Evolutionary conservation across 2,888 invertebrate genomes (phyloP).

Genomic region (Lycaena phlaeas): DNA sequence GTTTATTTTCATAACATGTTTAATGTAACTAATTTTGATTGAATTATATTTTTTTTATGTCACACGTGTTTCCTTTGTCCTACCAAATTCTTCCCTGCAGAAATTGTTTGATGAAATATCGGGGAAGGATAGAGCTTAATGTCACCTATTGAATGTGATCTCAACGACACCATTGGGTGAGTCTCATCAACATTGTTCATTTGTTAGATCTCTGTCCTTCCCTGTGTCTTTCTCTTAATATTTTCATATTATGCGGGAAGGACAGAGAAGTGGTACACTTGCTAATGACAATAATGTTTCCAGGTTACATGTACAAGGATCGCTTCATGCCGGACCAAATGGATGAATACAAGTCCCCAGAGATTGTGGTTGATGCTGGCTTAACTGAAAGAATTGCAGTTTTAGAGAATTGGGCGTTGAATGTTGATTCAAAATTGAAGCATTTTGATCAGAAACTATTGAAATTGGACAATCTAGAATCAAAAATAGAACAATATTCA

Average conservation of each 20-base stretch:
- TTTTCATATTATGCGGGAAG: slow-evolving; percentile 49
- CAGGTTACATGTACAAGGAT: slow-evolving; percentile 50
- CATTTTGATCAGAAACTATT: neutral
- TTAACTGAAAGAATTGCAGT: slow-evolving; percentile 46
- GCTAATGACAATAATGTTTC: slow-evolving; percentile 24
- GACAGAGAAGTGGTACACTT: slow-evolving; percentile 41
- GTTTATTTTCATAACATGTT: slow-evolving; percentile 10
- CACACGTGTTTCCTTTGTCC: slow-evolving; percentile 29
- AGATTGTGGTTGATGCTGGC: slow-evolving; percentile 40
- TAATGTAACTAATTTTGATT: slow-evolving; percentile 30
- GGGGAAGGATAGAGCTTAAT: slow-evolving; percentile 67
- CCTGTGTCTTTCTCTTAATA: slow-evolving; percentile 49
- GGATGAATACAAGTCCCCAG: slow-evolving; percentile 45
- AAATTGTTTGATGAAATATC: slow-evolving; percentile 17
- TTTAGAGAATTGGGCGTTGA: slow-evolving; percentile 61
- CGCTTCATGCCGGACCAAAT: no score
- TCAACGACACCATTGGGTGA: slow-evolving; percentile 65
- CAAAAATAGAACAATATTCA: slow-evolving; percentile 65
- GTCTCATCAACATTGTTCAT: slow-evolving; percentile 37
- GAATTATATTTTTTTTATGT: slow-evolving; percentile 43
- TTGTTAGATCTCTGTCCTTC: slow-evolving; percentile 75
- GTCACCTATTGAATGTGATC: slow-evolving; percentile 65
- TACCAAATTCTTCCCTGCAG: slow-evolving; percentile 54
- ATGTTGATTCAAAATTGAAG: slow-evolving; percentile 44
- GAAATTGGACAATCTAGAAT: slow-evolving; percentile 57